These are phyloP conservation scores for Crotalus tigris DNA, from an alignment of 2,113 vertebrate species.

Conservation along the genomic window DNA sequence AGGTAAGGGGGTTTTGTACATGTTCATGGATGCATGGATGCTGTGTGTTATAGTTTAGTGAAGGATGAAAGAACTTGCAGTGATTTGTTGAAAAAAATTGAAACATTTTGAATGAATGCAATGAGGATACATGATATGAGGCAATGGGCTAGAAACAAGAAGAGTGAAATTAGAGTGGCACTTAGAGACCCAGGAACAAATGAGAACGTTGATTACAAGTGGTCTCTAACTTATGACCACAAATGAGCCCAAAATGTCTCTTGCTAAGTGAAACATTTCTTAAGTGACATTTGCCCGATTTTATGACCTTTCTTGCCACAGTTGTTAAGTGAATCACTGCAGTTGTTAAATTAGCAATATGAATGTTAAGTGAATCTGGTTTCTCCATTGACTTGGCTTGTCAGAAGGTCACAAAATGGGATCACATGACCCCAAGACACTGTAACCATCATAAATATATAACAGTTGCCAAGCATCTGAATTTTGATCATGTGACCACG, in stretches of 20 bases:
- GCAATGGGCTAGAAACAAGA: neutral
- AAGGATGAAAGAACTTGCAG: neutral
- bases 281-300: neutral
- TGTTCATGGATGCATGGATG: neutral
- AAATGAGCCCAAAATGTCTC: neutral
- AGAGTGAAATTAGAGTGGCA: neutral
- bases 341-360: neutral
- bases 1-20: neutral
- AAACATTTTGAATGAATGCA: neutral
- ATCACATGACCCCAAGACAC: neutral
- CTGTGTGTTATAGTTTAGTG: neutral
- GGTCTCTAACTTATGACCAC: neutral
- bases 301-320: neutral
- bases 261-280: neutral
- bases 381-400: neutral
- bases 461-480: neutral
- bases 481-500: neutral
- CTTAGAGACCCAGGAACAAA: neutral
- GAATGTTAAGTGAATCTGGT: neutral
- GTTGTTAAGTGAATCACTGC: neutral
- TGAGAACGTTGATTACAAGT: neutral
- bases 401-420: neutral
- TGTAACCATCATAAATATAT: neutral
- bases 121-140: neutral
- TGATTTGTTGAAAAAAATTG: neutral